phyloP scores from a whole-genome alignment of 2,797 vertebrate species.

The Tauraco hartlaubi region DNA sequence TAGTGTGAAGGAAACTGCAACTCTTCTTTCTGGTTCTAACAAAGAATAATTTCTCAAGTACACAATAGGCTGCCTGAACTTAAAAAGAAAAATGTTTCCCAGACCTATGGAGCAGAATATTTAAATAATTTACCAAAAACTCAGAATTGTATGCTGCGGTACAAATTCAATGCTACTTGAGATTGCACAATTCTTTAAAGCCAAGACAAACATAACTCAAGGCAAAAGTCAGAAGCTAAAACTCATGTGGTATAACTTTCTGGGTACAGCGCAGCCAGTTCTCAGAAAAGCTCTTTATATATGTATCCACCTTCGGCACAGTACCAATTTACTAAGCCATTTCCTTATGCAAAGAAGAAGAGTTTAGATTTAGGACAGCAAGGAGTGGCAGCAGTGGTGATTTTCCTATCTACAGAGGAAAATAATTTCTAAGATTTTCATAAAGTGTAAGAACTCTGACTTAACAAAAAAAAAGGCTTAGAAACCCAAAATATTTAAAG shows the following conservation, averaged over 20 bases:
- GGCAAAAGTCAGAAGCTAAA: conserved; percentile 12
- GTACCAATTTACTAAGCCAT: not conserved
- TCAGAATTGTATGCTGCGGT: not conserved
- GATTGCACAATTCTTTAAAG: not conserved
- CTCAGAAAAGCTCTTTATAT: conserved; percentile 12
- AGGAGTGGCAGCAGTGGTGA: not conserved
- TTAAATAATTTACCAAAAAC: not conserved
- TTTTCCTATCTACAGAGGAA: not conserved
- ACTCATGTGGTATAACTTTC: not conserved
- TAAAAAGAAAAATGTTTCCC: not conserved
- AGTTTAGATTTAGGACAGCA: not conserved
- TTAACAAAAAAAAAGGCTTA: not conserved
- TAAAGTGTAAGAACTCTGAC: not conserved
- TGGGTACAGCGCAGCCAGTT: not conserved
- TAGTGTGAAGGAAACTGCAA: not conserved
- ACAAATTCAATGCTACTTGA: not conserved
- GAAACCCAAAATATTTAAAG: not conserved
- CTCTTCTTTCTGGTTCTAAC: not conserved
- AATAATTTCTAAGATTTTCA: not conserved
- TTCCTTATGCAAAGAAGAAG: not conserved
- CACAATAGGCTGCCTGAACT: not conserved
- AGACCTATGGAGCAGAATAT: not conserved
- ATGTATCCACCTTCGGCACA: not conserved
- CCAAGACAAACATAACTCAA: not conserved
- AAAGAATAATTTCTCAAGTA: not conserved